phyloP scores from a whole-genome alignment of 64 coral and sea anemone species.

The Porites australiensis region DNA sequence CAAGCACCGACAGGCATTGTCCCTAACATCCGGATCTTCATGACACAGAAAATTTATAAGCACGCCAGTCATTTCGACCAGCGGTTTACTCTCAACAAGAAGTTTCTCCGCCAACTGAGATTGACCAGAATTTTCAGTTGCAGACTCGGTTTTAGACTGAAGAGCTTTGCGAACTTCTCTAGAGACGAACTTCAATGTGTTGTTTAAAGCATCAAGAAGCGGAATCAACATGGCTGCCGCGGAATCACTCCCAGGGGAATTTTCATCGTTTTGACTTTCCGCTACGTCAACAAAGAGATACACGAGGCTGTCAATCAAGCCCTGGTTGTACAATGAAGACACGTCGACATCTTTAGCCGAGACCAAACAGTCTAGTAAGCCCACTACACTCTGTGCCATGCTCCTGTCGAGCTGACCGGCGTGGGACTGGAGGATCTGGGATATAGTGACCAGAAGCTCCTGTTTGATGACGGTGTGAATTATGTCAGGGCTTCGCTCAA shows the following conservation, averaged over 20 bases:
- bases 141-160: constrained; percentile 61
- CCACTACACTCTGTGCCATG: constrained; percentile 77
- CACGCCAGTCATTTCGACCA: constrained; percentile 88
- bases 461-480: constrained; percentile 77
- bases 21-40: constrained; percentile 79
- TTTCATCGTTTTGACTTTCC: constrained; percentile 55
- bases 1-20: constrained; percentile 79
- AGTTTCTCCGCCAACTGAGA: constrained; percentile 76
- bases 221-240: constrained; percentile 67
- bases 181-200: constrained; percentile 85
- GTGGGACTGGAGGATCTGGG: constrained; percentile 78
- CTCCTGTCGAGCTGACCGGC: constrained; percentile 51
- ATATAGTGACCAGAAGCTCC: constrained; percentile 73
- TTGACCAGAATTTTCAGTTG: constrained; percentile 29
- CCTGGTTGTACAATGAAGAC: constrained; percentile 83
- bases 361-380: constrained; percentile 83
- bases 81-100: constrained; percentile 86
- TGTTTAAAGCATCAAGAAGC: constrained; percentile 83
- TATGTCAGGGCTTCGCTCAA: constrained; percentile 83
- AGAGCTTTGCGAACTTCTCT: constrained; percentile 90
- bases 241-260: constrained; percentile 2
- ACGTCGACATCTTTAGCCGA: constrained; percentile 75
- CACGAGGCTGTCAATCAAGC: constrained; percentile 89
- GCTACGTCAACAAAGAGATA: constrained; percentile 80
- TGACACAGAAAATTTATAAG: constrained; percentile 85